Evolutionary conservation across 2,113 vertebrate genomes (phyloP).

Genomic region (Alosa alosa): DNA sequence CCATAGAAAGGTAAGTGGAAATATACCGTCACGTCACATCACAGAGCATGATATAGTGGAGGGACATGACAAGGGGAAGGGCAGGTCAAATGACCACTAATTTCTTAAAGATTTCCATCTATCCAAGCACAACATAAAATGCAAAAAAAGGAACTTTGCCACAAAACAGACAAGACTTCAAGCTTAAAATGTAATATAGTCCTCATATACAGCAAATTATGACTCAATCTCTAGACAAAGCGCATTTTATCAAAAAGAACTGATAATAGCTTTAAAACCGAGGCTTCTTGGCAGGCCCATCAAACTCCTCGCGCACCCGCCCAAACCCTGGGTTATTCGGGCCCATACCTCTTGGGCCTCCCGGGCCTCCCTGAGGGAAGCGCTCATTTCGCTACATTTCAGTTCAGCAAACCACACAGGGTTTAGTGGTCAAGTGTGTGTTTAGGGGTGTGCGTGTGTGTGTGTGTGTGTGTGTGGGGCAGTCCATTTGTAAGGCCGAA

Average conservation of each 20-base stretch:
- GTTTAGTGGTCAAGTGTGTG: constrained; percentile 21
- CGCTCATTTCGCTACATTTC: constrained; percentile 94
- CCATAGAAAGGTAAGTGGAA: constrained; percentile 80
- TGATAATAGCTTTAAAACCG: constrained; percentile 84
- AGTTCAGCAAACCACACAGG: constrained; percentile 76
- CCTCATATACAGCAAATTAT: constrained; percentile 83
- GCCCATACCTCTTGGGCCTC: constrained; percentile 85
- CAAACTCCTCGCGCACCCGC: constrained; percentile 99
- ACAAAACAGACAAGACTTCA: constrained; percentile 72
- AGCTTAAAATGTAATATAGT: constrained; percentile 92
- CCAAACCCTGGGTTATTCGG: constrained; percentile 89
- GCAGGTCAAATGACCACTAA: constrained; percentile 55
- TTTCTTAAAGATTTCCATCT: constrained; percentile 53
- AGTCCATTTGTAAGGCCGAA: constrained; percentile 36
- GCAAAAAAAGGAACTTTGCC: constrained; percentile 59
- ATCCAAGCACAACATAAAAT: constrained; percentile 70
- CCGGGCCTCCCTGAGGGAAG: constrained; percentile 89
- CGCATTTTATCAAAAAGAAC: constrained; percentile 55
- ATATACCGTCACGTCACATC: constrained; percentile 67
- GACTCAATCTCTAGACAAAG: constrained; percentile 77
- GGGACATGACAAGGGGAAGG: constrained; percentile 39
- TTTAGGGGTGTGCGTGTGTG: constrained; percentile 12
- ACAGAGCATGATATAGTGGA: constrained; percentile 68
- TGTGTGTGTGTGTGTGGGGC: no score
- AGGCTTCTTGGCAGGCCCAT: constrained; percentile 95